These are phyloP conservation scores for Benthosema pterotum DNA, from an alignment of 2,797 vertebrate genomes.

Conservation along the genomic window DNA sequence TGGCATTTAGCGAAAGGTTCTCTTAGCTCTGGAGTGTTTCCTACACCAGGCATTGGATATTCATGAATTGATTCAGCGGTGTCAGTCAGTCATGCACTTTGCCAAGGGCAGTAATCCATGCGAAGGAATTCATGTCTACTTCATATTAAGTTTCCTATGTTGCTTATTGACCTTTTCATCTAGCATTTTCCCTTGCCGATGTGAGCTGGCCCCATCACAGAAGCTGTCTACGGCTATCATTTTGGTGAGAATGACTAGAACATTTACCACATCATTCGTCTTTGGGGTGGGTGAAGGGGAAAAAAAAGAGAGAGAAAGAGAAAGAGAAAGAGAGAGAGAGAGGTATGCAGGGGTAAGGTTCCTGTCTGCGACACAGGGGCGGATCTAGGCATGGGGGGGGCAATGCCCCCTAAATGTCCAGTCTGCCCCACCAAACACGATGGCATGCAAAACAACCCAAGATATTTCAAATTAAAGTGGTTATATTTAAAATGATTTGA, in stretches of 20 bases:
- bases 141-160: conserved; percentile 76
- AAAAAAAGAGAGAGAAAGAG: conserved; percentile 7
- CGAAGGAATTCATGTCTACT: conserved; percentile 78
- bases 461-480: too few species aligned
- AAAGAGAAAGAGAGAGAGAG: conserved; percentile 9
- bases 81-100: conserved; percentile 70
- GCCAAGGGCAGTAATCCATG: conserved; percentile 77
- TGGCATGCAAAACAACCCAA: too few species aligned
- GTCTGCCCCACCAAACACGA: too few species aligned
- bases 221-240: conserved; percentile 71
- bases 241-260: conserved; percentile 56
- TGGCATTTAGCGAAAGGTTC: conserved; percentile 76
- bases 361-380: too few species aligned
- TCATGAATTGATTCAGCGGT: conserved; percentile 77
- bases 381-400: too few species aligned
- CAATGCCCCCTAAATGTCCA: too few species aligned
- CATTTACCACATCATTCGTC: conserved; percentile 38
- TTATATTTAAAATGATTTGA: too few species aligned
- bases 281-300: conserved; percentile 14
- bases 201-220: conserved; percentile 62
- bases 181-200: conserved; percentile 60
- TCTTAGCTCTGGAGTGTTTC: conserved; percentile 58
- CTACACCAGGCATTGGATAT: conserved; percentile 65
- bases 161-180: conserved; percentile 83
- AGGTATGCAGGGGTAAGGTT: too few species aligned